Conservation (phyloP, 2,113 vertebrate species). For the Orycteropus afer region DNA sequence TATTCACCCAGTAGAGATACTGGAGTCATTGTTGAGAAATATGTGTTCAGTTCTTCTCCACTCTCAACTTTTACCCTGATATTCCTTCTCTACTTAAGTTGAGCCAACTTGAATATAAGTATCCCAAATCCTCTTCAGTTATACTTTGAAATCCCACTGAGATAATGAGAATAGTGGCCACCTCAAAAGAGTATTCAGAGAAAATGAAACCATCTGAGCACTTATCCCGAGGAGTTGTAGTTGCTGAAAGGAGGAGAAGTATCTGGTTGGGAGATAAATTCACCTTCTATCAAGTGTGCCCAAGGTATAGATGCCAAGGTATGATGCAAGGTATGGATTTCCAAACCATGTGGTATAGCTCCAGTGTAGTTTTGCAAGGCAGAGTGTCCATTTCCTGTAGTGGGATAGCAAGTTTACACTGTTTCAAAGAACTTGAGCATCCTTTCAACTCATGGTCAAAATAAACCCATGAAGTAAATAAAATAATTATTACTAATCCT, state of each 20-base stretch:
- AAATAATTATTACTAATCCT: constrained; percentile 45
- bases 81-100: constrained; percentile 32
- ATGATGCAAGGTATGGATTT: neutral
- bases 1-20: constrained; percentile 45
- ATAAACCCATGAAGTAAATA: constrained; percentile 52
- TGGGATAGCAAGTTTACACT: neutral
- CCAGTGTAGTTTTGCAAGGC: neutral
- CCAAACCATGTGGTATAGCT: neutral
- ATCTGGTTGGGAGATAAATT: neutral
- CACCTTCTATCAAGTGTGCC: neutral
- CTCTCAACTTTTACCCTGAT: constrained; percentile 49
- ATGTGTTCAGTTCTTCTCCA: constrained; percentile 51
- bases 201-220: neutral
- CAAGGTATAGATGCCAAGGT: neutral
- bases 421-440: constrained; percentile 5
- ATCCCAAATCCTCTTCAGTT: constrained; percentile 23
- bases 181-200: constrained; percentile 37
- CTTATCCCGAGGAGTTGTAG: neutral
- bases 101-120: constrained; percentile 34
- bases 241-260: neutral
- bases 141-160: constrained; percentile 47
- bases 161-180: neutral
- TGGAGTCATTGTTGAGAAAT: constrained; percentile 59
- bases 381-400: neutral
- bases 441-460: constrained; percentile 34